phyloP scores from a whole-genome alignment of 2,113 vertebrate species.

The Cyphomyrus plagiostoma region DNA sequence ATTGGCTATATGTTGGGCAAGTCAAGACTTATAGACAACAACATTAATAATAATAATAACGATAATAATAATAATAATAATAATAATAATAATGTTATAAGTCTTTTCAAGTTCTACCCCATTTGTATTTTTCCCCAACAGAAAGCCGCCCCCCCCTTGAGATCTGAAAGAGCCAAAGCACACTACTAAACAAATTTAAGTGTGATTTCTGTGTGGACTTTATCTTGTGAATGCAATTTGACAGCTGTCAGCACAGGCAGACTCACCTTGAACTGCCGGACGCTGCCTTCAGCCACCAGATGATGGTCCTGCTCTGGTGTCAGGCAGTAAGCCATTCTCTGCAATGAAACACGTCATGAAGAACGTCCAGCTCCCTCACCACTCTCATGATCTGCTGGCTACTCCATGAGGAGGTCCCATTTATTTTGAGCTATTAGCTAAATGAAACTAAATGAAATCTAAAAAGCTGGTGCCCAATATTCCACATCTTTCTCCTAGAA shows the following conservation, averaged over 20 bases:
- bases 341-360: slow-evolving; percentile 36
- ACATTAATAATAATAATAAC: not conserved
- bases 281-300: slow-evolving; percentile 77
- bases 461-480: not conserved
- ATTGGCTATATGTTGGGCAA: not conserved
- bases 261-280: slow-evolving; percentile 87
- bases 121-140: not conserved
- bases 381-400: not conserved
- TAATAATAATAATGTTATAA: not conserved
- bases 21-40: not conserved
- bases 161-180: not conserved
- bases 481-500: not conserved
- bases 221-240: not conserved
- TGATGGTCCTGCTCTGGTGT: slow-evolving; percentile 91
- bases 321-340: slow-evolving; percentile 92
- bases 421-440: not conserved
- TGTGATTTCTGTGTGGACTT: not conserved
- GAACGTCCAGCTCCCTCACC: not conserved
- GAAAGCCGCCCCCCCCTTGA: not conserved
- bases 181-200: not conserved
- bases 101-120: not conserved
- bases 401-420: not conserved
- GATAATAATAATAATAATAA: not conserved
- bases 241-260: not conserved
- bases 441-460: not conserved